Percentiles rank a stretch among this genome's conserved stretches.
Conservation (phyloP, 2,113 vertebrate genomes). For the Coregonus clupeaformis region DNA sequence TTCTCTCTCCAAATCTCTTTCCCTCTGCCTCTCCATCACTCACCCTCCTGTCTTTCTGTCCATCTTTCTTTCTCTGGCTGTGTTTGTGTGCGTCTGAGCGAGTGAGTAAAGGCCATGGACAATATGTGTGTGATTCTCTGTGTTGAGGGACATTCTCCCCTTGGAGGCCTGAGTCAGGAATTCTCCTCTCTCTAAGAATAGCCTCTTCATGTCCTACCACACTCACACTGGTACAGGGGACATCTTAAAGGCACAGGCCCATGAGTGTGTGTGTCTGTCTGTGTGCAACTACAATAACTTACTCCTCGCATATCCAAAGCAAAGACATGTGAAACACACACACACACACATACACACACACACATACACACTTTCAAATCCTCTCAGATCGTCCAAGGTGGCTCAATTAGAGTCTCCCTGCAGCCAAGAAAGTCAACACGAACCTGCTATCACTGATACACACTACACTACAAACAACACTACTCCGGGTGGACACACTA, state of each 20-base stretch:
- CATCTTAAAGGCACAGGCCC: not conserved
- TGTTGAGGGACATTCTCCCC: conserved; percentile 8
- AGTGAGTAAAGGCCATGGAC: not conserved
- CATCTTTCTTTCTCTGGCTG: not conserved
- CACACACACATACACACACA: too few species aligned
- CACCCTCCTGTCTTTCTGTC: not conserved
- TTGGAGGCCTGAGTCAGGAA: conserved; percentile 51
- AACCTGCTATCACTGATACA: too few species aligned
- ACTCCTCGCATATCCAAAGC: not conserved
- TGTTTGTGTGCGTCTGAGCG: conserved; percentile 14
- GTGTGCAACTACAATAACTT: not conserved
- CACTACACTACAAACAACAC: too few species aligned
- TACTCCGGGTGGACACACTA: not conserved
- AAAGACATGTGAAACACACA: not conserved
- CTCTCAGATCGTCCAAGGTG: not conserved
- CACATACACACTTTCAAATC: not conserved
- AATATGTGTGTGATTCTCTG: conserved; percentile 6
- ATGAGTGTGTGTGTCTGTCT: not conserved
- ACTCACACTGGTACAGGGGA: not conserved
- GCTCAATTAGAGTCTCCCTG: conserved; percentile 1
- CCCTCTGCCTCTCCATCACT: not conserved
- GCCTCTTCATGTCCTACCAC: conserved; percentile 27
- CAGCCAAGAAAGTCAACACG: too few species aligned
- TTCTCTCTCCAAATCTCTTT: conserved; percentile 21
- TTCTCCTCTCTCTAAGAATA: conserved; percentile 30